phyloP scores from a whole-genome alignment of 2,113 vertebrate species.

The Aptenodytes forsteri region DNA sequence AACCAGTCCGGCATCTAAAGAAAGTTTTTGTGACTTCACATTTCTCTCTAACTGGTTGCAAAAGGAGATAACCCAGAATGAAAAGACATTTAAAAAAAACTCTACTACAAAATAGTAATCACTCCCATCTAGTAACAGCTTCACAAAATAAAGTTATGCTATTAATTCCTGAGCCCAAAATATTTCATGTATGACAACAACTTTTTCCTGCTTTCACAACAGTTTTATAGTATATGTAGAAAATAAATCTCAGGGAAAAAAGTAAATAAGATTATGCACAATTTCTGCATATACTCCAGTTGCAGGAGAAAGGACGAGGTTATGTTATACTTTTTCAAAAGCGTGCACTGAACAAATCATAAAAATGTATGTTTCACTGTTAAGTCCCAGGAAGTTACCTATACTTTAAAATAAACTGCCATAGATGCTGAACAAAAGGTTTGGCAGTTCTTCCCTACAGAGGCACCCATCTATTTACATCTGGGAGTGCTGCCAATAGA shows the following conservation, averaged over 20 bases:
- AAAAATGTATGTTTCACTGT: neutral
- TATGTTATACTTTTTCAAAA: neutral
- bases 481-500: slow-evolving; percentile 37
- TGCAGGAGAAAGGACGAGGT: neutral
- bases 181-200: neutral
- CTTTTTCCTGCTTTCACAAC: neutral
- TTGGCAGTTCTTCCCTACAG: neutral
- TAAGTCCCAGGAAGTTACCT: slow-evolving; percentile 8
- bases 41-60: neutral
- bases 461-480: slow-evolving; percentile 41
- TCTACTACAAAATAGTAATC: neutral
- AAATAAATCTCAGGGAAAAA: neutral
- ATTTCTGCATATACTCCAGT: neutral
- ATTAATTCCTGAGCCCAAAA: neutral
- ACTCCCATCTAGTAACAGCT: neutral
- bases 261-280: neutral
- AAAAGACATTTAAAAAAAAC: neutral
- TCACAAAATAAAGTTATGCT: neutral
- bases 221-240: neutral
- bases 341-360: rapidly evolving
- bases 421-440: slow-evolving; percentile 20
- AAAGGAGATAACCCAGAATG: neutral
- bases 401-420: neutral
- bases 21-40: neutral
- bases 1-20: neutral